Percentiles rank a stretch among this genome's conserved stretches.
Conservation (phyloP, 2,888 invertebrate species). For the Linyphia triangularis region DNA sequence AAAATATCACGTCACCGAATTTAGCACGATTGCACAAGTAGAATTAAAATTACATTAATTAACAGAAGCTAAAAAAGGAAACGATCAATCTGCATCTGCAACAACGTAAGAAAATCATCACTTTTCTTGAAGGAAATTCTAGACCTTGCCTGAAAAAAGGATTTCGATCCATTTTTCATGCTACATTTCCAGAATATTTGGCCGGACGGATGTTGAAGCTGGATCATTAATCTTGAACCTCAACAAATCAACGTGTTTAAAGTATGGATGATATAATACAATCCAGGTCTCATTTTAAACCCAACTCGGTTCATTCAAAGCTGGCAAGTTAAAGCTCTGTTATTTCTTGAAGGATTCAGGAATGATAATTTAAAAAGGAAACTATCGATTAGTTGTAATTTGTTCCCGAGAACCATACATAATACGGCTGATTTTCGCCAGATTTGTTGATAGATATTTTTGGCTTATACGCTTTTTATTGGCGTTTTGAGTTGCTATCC, state of each 20-base stretch:
- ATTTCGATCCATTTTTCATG: constrained; percentile 52
- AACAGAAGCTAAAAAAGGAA: too few species aligned
- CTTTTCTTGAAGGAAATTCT: constrained; percentile 20
- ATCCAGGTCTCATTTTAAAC: not conserved
- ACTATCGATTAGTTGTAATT: constrained; percentile 10
- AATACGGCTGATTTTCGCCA: too few species aligned
- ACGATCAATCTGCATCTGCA: too few species aligned
- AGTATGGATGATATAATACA: constrained; percentile 67
- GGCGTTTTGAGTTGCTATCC: too few species aligned
- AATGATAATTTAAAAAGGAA: not conserved
- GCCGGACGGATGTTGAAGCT: constrained; percentile 26
- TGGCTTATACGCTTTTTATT: too few species aligned
- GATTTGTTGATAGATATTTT: too few species aligned
- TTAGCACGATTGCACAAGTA: too few species aligned
- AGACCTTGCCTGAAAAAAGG: not conserved
- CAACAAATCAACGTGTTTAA: constrained; percentile 52
- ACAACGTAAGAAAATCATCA: constrained; percentile 55
- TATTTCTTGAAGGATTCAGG: not conserved
- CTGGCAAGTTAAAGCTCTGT: not conserved
- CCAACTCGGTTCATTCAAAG: not conserved
- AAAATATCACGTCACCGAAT: too few species aligned
- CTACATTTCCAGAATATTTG: constrained; percentile 32
- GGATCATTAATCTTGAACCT: constrained; percentile 47
- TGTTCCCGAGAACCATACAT: not conserved
- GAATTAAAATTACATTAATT: too few species aligned